Base-by-base conservation (phyloP, 2,888 invertebrate genomes). In the Chydorus sphaericus region DNA sequence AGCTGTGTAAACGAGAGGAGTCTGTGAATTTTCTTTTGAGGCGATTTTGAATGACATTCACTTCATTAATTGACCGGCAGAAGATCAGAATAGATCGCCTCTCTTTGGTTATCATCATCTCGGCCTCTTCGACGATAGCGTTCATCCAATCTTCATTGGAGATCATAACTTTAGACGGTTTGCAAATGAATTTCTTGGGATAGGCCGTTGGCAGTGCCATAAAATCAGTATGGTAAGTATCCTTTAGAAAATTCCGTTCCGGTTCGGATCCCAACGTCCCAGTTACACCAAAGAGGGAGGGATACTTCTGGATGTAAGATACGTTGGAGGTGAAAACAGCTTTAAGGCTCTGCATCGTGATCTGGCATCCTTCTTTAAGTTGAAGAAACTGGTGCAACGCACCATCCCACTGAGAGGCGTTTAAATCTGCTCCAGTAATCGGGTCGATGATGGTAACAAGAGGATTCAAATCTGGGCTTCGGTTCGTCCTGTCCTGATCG, bases 361-460 rank as follows among this genome's bases (percentile, higher is more conserved):
- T 53, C 36, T 63, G 62, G 37, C 64, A 62, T 11, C 65, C 66
- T 59, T 71, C 69, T 59, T 70, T 70, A 3, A 71, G 62, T 58
- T 71, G 69, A 7, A 71, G 58, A 58, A 70, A 70, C 59, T 71
- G 70, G 57, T 70, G 69, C 16, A 71, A 59, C 1, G 64, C 71
- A 55, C 68, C 64, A 26, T 63, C 65, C 70, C 70, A 71, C 49
- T 69, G 66, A 3, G 67, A 66, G 26, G 64, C 66, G 8, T 59
- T 59, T 56, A 65, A 62, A 56, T 68, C 68, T 0, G 66, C 65
- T 6, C 71, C 71, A 26, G 71, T 71, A 50, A 66, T 65, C 36
- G 59, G 63, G 53, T 68, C 67, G 2, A 67, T 61, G n/a, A 67
- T 66, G 6, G 62, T 62, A 5, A 67, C 60, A 20, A 62, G 62